These are phyloP conservation scores for Drosophila formosana DNA, from an alignment of 2,888 invertebrate genomes.

Conservation along the genomic window DNA sequence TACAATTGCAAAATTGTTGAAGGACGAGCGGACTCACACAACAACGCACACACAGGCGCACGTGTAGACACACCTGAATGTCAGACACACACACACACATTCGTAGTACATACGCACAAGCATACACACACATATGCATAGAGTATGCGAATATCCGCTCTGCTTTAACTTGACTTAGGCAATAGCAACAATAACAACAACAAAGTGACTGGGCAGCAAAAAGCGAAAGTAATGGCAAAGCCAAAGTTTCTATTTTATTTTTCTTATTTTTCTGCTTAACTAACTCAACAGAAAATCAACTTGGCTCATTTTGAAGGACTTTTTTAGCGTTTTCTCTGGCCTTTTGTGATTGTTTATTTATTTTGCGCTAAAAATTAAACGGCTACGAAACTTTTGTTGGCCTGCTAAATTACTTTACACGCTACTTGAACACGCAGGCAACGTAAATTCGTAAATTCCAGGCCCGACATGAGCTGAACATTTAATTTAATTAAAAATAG, in stretches of 20 bases:
- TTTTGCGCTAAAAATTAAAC: slow-evolving; percentile 74
- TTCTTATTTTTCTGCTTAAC: slow-evolving; percentile 48
- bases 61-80: slow-evolving; percentile 46
- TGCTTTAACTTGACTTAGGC: slow-evolving; percentile 34
- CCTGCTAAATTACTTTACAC: slow-evolving; percentile 74
- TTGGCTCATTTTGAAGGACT: slow-evolving; percentile 64
- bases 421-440: slow-evolving; percentile 78
- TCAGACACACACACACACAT: slow-evolving; percentile 14
- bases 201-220: slow-evolving; percentile 51
- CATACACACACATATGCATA: not conserved
- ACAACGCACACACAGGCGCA: slow-evolving; percentile 15
- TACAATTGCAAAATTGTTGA: slow-evolving; percentile 42
- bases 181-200: slow-evolving; percentile 35
- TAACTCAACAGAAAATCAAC: slow-evolving; percentile 60
- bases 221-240: slow-evolving; percentile 65
- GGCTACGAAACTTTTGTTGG: slow-evolving; percentile 52
- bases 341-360: slow-evolving; percentile 70
- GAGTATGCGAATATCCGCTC: slow-evolving; percentile 17
- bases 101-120: not conserved
- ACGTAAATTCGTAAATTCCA: slow-evolving; percentile 51
- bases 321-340: slow-evolving; percentile 47
- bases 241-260: slow-evolving; percentile 51
- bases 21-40: slow-evolving; percentile 44
- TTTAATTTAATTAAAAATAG: slow-evolving; percentile 73
- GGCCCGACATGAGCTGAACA: slow-evolving; percentile 33